phyloP scores from a whole-genome alignment of 2,113 vertebrate species.

The Passer domesticus region DNA sequence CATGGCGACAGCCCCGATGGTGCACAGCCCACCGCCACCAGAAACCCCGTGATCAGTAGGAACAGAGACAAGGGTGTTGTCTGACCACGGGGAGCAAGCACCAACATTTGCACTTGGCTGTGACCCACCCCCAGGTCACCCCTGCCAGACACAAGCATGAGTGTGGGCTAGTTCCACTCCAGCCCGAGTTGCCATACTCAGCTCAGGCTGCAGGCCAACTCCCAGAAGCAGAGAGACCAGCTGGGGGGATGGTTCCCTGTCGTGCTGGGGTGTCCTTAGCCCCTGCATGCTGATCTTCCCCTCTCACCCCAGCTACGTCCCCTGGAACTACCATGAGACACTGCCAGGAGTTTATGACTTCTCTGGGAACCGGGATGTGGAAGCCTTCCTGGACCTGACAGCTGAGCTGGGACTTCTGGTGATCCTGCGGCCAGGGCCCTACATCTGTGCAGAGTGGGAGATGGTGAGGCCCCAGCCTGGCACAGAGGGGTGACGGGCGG shows the following conservation, averaged over 20 bases:
- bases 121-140: neutral
- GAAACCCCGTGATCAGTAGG: neutral
- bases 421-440: constrained; percentile 93
- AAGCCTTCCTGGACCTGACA: constrained; percentile 87
- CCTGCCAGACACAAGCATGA: neutral
- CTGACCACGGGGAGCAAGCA: neutral
- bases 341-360: constrained; percentile 85
- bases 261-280: rapidly evolving
- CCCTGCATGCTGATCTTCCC: neutral
- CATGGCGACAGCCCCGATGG: rapidly evolving
- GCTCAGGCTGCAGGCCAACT: neutral
- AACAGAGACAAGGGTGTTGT: neutral
- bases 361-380: constrained; percentile 83
- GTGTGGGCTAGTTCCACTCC: neutral
- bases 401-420: constrained; percentile 87
- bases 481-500: rapidly evolving
- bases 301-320: constrained; percentile 81
- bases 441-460: constrained; percentile 99
- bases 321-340: constrained; percentile 94
- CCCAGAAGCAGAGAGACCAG: neutral
- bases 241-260: neutral
- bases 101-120: neutral
- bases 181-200: neutral
- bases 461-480: constrained; percentile 81
- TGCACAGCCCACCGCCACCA: neutral